A percentile compares a stretch with the other conserved stretches of the same genome.
Conservation (phyloP, 2,888 invertebrate species). For the Minunthozetes semirufus region DNA sequence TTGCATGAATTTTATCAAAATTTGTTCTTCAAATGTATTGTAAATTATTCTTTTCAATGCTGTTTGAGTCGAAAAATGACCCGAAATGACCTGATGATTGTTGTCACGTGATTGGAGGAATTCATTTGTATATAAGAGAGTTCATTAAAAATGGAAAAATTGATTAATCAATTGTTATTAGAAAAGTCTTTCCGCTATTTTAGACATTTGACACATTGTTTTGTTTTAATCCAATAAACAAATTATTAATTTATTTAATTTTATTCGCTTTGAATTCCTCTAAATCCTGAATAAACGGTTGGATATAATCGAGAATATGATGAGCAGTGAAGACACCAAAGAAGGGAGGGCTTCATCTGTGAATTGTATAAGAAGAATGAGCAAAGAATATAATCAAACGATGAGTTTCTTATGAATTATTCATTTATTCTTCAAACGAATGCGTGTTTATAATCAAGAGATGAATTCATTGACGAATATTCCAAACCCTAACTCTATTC, state of each 20-base stretch:
- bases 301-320: conserved; percentile 1
- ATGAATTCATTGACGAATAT: background rate
- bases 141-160: too few species aligned
- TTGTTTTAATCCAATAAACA: background rate
- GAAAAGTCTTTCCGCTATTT: too few species aligned
- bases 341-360: background rate
- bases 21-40: too few species aligned
- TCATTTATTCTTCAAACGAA: background rate
- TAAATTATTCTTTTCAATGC: too few species aligned
- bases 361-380: too few species aligned
- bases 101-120: too few species aligned
- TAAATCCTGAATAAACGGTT: background rate
- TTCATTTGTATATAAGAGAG: too few species aligned
- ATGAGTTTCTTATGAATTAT: background rate
- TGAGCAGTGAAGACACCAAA: conserved; percentile 15
- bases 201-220: too few species aligned
- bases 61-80: too few species aligned
- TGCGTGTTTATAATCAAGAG: conserved; percentile 3
- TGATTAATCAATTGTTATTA: too few species aligned
- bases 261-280: background rate
- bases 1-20: too few species aligned
- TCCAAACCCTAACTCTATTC: background rate
- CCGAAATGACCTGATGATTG: too few species aligned
- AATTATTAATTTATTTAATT: background rate
- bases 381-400: background rate